Conservation (phyloP, 2,888 invertebrate genomes). For the Siphlonurus alternatus region DNA sequence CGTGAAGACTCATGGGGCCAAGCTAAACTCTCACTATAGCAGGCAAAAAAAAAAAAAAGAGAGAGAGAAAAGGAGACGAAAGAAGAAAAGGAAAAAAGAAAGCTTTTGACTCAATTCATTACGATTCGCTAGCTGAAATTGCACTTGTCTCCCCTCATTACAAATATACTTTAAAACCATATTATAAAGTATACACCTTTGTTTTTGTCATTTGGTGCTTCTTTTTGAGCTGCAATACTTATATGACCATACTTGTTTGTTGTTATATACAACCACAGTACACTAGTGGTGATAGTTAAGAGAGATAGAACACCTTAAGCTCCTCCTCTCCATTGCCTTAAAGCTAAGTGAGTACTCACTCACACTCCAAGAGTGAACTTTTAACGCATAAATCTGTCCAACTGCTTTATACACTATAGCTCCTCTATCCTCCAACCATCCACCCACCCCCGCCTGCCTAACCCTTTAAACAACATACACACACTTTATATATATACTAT, state of each 20-base stretch:
- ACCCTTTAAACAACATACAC: neutral
- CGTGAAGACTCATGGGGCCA: neutral
- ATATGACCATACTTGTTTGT: too few species aligned
- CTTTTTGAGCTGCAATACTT: neutral
- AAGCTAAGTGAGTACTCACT: neutral
- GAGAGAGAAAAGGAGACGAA: neutral
- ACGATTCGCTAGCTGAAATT: neutral
- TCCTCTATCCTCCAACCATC: neutral
- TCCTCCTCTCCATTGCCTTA: neutral
- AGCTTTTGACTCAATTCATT: neutral
- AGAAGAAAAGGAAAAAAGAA: neutral
- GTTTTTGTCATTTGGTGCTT: neutral
- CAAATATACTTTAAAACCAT: too few species aligned
- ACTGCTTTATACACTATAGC: neutral
- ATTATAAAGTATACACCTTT: too few species aligned
- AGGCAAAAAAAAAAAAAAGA: neutral
- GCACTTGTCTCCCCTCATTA: too few species aligned
- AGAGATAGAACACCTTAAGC: neutral
- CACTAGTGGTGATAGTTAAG: neutral
- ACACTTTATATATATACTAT: neutral
- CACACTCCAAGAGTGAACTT: neutral
- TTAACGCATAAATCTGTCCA: neutral
- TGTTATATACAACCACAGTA: neutral
- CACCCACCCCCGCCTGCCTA: neutral
- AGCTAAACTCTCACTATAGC: neutral